Evolutionary conservation across 2,888 invertebrate genomes (phyloP).

Genomic region (Balanococcus diminutus): DNA sequence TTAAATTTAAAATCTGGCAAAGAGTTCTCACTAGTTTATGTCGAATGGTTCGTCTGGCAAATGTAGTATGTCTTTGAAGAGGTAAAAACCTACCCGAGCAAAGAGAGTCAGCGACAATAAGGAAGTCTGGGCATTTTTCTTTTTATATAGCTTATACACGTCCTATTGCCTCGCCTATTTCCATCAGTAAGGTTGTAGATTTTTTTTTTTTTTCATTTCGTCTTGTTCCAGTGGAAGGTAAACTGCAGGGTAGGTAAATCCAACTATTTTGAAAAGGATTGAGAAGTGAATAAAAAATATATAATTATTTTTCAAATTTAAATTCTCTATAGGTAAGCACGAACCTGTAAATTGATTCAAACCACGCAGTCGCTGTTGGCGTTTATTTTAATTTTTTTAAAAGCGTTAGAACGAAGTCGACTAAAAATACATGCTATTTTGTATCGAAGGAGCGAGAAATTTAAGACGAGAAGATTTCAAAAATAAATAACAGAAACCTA

Average conservation of each 20-base stretch:
- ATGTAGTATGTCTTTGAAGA: neutral
- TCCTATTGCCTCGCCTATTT: conserved; percentile 25
- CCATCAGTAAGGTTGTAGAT: conserved; percentile 27
- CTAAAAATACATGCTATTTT: neutral
- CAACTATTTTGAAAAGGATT: neutral
- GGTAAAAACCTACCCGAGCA: conserved; percentile 9
- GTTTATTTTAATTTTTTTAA: neutral
- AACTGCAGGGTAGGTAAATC: neutral
- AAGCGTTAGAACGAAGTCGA: neutral
- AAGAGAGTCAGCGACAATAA: conserved; percentile 19
- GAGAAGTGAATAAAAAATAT: neutral
- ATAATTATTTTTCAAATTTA: neutral
- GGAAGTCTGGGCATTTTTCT: conserved; percentile 35
- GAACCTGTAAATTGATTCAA: neutral
- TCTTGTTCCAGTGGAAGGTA: conserved; percentile 14
- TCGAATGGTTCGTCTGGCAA: conserved; percentile 31
- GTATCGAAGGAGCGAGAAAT: neutral
- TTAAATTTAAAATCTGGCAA: neutral
- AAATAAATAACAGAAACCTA: neutral
- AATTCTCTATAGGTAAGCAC: neutral
- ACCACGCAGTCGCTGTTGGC: neutral
- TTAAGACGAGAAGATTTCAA: neutral
- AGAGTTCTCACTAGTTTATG: neutral
- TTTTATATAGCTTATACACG: conserved; percentile 27
- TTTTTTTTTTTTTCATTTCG: conserved; percentile 39